A percentile compares a stretch with the other conserved stretches of the same genome.
Conservation (phyloP, 2,113 vertebrate genomes). For the Lates calcarifer region DNA sequence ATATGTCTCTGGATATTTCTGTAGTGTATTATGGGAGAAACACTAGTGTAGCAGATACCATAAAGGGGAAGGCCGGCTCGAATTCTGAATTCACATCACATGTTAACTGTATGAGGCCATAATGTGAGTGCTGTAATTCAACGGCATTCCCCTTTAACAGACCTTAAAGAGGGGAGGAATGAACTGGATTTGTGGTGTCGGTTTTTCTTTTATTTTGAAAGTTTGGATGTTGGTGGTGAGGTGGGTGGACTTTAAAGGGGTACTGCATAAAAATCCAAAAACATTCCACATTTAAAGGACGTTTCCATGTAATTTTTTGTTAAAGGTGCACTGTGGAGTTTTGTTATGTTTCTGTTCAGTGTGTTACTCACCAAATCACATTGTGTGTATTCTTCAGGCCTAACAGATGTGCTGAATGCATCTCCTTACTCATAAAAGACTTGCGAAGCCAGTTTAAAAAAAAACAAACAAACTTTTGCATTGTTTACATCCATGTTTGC, state of each 20-base stretch:
- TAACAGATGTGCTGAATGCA: conserved; percentile 4
- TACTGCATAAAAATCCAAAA: conserved; percentile 2
- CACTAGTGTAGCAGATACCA: conserved; percentile 85
- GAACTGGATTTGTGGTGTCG: conserved; percentile 43
- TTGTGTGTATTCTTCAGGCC: neutral
- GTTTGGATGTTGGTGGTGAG: conserved; percentile 27
- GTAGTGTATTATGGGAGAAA: conserved; percentile 84
- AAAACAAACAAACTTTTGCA: neutral
- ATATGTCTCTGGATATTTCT: conserved; percentile 84
- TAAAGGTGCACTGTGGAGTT: conserved; percentile 28
- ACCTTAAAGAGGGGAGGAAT: conserved; percentile 55
- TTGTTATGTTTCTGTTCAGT: conserved; percentile 21
- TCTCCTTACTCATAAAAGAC: conserved; percentile 1
- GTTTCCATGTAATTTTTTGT: neutral
- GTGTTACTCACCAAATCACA: conserved; percentile 18
- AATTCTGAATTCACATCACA: conserved; percentile 58
- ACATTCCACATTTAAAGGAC: conserved; percentile 45
- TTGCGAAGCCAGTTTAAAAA: neutral
- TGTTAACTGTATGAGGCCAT: conserved; percentile 61
- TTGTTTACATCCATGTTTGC: conserved; percentile 32
- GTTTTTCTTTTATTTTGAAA: conserved; percentile 63
- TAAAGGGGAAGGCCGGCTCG: conserved; percentile 62
- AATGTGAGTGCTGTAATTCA: conserved; percentile 68
- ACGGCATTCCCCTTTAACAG: conserved; percentile 71
- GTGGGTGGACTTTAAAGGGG: conserved; percentile 13